These are phyloP conservation scores for Daktulosphaira vitifoliae DNA, from an alignment of 1,140 invertebrate species.

Conservation along the genomic window DNA sequence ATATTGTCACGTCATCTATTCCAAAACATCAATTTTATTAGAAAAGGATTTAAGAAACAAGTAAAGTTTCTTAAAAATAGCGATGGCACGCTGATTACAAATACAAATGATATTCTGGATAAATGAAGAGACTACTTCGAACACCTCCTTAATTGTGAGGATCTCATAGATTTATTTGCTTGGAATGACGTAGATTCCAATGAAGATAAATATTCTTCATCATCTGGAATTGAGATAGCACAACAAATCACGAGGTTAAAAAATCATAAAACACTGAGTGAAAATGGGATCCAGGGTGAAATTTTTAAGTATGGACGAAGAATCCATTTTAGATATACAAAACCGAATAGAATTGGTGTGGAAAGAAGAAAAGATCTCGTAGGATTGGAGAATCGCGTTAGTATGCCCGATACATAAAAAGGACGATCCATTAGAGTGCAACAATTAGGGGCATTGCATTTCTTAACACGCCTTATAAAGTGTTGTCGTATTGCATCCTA, in stretches of 20 bases:
- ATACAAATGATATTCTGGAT: slow-evolving; percentile 5
- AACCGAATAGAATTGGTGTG: neutral
- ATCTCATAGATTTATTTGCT: neutral
- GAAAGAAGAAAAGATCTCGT: slow-evolving; percentile 3
- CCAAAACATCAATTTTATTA: slow-evolving; percentile 22
- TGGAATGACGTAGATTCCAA: neutral
- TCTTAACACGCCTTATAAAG: slow-evolving; percentile 30
- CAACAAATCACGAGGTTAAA: slow-evolving; percentile 34
- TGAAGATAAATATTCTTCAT: slow-evolving; percentile 1
- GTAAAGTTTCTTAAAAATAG: neutral
- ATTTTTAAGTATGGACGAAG: slow-evolving; percentile 35
- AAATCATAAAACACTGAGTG: slow-evolving; percentile 38
- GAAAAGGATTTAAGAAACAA: slow-evolving; percentile 21
- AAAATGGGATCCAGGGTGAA: slow-evolving; percentile 38
- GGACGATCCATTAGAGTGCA: slow-evolving; percentile 26
- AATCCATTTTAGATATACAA: neutral
- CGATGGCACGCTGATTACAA: slow-evolving; percentile 11
- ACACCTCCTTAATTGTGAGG: slow-evolving; percentile 31
- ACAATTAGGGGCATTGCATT: slow-evolving; percentile 35
- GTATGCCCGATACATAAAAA: slow-evolving; percentile 33
- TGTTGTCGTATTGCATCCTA: slow-evolving; percentile 14
- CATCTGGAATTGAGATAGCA: slow-evolving; percentile 21
- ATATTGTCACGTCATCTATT: slow-evolving; percentile 30
- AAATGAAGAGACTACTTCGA: slow-evolving; percentile 35
- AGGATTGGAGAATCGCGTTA: slow-evolving; percentile 4